Evolutionary conservation across 2,888 invertebrate genomes (phyloP).

Genomic region (Stenotaenia linearis): DNA sequence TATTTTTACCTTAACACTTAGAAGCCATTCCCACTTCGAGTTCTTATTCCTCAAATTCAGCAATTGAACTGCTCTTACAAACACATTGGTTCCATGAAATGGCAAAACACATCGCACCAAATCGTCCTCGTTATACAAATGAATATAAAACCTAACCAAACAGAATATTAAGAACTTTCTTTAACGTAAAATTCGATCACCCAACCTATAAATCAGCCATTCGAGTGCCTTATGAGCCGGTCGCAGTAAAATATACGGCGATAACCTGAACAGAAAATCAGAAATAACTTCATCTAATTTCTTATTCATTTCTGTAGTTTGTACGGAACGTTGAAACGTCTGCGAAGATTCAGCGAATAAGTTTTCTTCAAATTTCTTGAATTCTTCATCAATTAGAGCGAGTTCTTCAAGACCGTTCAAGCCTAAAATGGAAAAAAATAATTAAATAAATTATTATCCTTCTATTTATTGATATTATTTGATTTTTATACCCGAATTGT

Average conservation of each 20-base stretch:
- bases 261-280: constrained; percentile 68
- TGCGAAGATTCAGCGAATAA: constrained; percentile 72
- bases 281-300: constrained; percentile 67
- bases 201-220: constrained; percentile 76
- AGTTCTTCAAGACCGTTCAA: constrained; percentile 78
- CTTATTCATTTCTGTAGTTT: constrained; percentile 66
- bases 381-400: constrained; percentile 63
- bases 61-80: constrained; percentile 71
- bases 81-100: constrained; percentile 87
- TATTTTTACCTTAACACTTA: background rate
- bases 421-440: constrained; percentile 49
- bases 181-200: background rate
- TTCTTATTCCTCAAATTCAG: constrained; percentile 51
- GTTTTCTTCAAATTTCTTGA: constrained; percentile 65
- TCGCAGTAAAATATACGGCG: constrained; percentile 82
- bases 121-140: constrained; percentile 77
- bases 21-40: background rate
- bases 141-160: constrained; percentile 68
- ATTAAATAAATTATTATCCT: constrained; percentile 4
- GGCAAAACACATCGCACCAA: constrained; percentile 77
- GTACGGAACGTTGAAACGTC: constrained; percentile 73
- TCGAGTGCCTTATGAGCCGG: constrained; percentile 85
- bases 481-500: constrained; percentile 63
- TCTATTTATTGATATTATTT: background rate
- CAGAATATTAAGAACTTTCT: constrained; percentile 10